Percentiles rank a stretch among this genome's conserved stretches.
Conservation (phyloP, 2,797 vertebrate species). For the Acestrorhynchus altus region DNA sequence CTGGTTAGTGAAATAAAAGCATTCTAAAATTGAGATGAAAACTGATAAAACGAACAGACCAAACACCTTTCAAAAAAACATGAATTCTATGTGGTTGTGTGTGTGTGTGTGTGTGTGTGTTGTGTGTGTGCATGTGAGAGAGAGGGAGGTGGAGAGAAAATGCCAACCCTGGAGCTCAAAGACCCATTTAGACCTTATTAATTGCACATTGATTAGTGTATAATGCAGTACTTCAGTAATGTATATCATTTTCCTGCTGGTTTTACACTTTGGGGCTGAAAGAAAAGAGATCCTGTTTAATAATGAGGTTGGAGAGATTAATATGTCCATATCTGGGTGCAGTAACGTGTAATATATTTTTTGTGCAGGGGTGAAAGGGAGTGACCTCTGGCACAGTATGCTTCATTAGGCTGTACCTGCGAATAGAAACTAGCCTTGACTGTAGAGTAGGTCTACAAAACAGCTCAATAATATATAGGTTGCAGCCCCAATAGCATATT, state of each 20-base stretch:
- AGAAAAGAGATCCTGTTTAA: conserved; percentile 29
- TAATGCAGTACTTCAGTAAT: conserved; percentile 33
- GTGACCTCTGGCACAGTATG: not conserved
- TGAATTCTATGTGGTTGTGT: too few relatives aligned
- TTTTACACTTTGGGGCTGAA: conserved; percentile 19
- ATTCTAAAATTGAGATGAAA: too few relatives aligned
- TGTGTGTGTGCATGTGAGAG: not conserved
- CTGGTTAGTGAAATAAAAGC: too few relatives aligned
- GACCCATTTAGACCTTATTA: conserved; percentile 44
- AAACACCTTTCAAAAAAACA: too few relatives aligned
- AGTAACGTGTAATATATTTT: conserved; percentile 18
- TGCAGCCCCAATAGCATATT: not conserved
- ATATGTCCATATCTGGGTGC: conserved; percentile 39
- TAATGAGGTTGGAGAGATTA: conserved; percentile 32
- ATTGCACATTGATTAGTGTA: conserved; percentile 55
- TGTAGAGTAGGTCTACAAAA: not conserved
- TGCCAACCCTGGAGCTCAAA: conserved; percentile 30
- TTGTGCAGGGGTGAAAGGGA: conserved; percentile 16
- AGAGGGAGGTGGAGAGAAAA: conserved; percentile 3
- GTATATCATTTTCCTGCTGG: conserved; percentile 28
- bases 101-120: not conserved
- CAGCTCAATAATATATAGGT: not conserved
- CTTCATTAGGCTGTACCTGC: conserved; percentile 11
- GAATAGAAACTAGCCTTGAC: not conserved
- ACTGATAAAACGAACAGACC: too few relatives aligned